Percentiles rank a stretch among this genome's conserved stretches.
phyloP scores from a whole-genome alignment of 2,888 invertebrate genomes.

The Neoaliturus tenellus region DNA sequence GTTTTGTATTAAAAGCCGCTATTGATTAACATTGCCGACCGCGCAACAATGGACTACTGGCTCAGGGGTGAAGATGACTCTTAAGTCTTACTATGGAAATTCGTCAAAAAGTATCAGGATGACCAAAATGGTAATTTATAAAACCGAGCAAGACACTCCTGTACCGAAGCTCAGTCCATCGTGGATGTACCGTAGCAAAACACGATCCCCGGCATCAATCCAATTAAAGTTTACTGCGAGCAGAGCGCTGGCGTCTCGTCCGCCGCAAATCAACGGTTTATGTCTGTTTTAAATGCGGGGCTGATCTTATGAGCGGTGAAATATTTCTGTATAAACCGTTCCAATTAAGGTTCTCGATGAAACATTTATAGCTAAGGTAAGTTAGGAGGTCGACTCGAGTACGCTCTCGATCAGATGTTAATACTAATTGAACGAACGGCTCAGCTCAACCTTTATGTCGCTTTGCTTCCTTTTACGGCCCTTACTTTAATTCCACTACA shows the following conservation, averaged over 20 bases:
- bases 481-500: background rate
- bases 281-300: background rate
- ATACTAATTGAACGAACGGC: conserved; percentile 6
- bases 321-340: conserved; percentile 26
- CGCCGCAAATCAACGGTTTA: conserved; percentile 10
- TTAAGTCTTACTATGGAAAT: no score
- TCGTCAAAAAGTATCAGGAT: no score
- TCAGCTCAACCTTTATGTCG: background rate
- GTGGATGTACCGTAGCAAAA: conserved; percentile 5
- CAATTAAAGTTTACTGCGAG: conserved; percentile 24
- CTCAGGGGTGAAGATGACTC: no score
- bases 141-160: background rate
- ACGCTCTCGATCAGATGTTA: background rate
- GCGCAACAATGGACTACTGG: no score
- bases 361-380: conserved; percentile 29
- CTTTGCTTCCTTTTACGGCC: background rate
- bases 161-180: background rate
- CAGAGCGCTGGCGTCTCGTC: background rate
- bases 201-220: conserved; percentile 15
- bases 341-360: conserved; percentile 1
- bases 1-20: no score
- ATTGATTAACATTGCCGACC: no score
- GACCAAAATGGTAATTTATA: background rate
- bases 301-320: conserved; percentile 23
- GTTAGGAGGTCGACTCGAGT: background rate